These are phyloP conservation scores for Sitophilus oryzae DNA, from an alignment of 1,140 invertebrate genomes.

Conservation along the genomic window DNA sequence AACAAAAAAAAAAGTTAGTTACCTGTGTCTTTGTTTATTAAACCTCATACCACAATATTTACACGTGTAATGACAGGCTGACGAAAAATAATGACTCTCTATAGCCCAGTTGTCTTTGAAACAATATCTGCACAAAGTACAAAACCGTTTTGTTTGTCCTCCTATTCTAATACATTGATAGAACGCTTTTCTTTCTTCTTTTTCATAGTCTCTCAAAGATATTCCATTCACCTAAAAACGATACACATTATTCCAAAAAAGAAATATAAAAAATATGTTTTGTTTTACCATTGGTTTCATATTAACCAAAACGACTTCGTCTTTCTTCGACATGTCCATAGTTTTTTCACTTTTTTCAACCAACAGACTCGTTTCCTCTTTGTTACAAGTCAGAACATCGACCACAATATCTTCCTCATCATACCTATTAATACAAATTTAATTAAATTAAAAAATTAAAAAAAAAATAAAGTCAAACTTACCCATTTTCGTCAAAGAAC, in stretches of 20 bases:
- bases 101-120: slow-evolving; percentile 45
- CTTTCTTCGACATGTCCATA: slow-evolving; percentile 19
- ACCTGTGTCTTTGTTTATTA: slow-evolving; percentile 38
- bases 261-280: neutral
- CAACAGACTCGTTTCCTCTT: slow-evolving; percentile 13
- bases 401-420: slow-evolving; percentile 21
- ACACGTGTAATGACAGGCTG: slow-evolving; percentile 39
- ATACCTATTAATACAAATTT: slow-evolving; percentile 3
- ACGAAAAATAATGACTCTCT: slow-evolving; percentile 40
- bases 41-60: slow-evolving; percentile 41
- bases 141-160: slow-evolving; percentile 40
- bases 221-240: slow-evolving; percentile 30
- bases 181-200: slow-evolving; percentile 35
- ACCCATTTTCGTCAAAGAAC: slow-evolving; percentile 29
- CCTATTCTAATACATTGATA: slow-evolving; percentile 36
- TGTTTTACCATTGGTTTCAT: slow-evolving; percentile 27
- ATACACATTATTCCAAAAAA: neutral
- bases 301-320: slow-evolving; percentile 24
- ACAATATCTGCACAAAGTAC: slow-evolving; percentile 39
- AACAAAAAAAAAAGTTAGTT: slow-evolving; percentile 2
- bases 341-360: slow-evolving; percentile 21
- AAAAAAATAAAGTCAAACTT: neutral
- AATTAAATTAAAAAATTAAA: neutral
- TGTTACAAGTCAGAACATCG: slow-evolving; percentile 17
- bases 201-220: slow-evolving; percentile 34